Evolutionary conservation across 2,113 vertebrate genomes (phyloP).

Genomic region (Phrynosoma blainvillii): DNA sequence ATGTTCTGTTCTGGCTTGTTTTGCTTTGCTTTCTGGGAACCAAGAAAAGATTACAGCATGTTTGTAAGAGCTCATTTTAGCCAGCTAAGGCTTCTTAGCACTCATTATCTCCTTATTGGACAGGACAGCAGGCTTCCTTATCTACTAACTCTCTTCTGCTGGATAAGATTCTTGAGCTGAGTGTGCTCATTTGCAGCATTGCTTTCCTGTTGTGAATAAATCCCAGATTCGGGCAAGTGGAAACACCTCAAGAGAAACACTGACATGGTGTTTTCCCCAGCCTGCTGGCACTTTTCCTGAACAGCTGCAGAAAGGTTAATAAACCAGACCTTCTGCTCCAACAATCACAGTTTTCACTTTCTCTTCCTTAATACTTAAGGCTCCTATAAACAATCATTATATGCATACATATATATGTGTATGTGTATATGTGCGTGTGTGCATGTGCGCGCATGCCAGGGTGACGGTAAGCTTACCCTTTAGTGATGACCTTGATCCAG

Average conservation of each 20-base stretch:
- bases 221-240: constrained; percentile 39
- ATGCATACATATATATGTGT: not conserved
- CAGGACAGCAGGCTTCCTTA: constrained; percentile 49
- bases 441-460: not conserved
- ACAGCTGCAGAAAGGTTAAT: not conserved
- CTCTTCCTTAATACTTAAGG: not conserved
- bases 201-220: constrained; percentile 38
- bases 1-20: constrained; percentile 12
- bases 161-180: constrained; percentile 12
- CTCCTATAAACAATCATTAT: not conserved
- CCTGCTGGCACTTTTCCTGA: constrained; percentile 22
- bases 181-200: constrained; percentile 11
- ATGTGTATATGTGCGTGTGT: not conserved
- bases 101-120: constrained; percentile 39
- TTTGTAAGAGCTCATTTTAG: constrained; percentile 32
- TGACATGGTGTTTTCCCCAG: not conserved
- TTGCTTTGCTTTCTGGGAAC: constrained; percentile 39
- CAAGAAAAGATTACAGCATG: constrained; percentile 13
- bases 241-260: not conserved
- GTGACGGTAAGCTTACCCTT: not conserved
- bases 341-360: constrained; percentile 3
- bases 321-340: not conserved
- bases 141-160: constrained; percentile 36
- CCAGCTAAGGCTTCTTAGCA: constrained; percentile 35
- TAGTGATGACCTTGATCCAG: not conserved